These are phyloP conservation scores for Anarsia innoxiella DNA, from an alignment of 2,888 invertebrate species.

Conservation along the genomic window DNA sequence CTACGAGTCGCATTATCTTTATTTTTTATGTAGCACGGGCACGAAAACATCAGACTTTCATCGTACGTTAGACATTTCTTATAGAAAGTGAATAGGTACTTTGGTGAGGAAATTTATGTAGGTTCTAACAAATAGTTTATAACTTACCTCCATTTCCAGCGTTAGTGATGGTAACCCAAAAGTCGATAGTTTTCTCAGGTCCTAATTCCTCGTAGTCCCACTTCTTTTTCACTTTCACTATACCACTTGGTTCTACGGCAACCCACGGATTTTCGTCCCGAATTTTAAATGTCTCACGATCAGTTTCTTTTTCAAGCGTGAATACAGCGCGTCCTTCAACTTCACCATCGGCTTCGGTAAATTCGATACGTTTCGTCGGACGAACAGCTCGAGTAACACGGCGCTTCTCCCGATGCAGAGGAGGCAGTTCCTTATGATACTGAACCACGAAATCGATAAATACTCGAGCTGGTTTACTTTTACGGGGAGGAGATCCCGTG, in stretches of 20 bases:
- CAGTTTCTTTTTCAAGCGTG: slow-evolving; percentile 92
- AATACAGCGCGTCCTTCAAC: slow-evolving; percentile 91
- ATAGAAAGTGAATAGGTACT: too few relatives aligned
- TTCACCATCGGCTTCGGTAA: slow-evolving; percentile 93
- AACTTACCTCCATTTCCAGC: slow-evolving; percentile 91
- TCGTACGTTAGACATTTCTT: too few relatives aligned
- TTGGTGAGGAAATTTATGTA: too few relatives aligned
- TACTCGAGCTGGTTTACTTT: slow-evolving; percentile 84
- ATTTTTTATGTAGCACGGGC: slow-evolving; percentile 17
- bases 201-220: slow-evolving; percentile 97
- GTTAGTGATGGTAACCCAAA: slow-evolving; percentile 96
- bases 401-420: slow-evolving; percentile 82
- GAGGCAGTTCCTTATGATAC: slow-evolving; percentile 75
- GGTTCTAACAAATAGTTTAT: not conserved
- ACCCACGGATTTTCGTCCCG: slow-evolving; percentile 96
- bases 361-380: slow-evolving; percentile 94
- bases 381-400: slow-evolving; percentile 92
- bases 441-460: slow-evolving; percentile 82
- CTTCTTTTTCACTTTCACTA: slow-evolving; percentile 95
- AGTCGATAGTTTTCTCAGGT: slow-evolving; percentile 95
- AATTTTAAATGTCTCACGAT: slow-evolving; percentile 94
- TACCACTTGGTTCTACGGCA: slow-evolving; percentile 92
- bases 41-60: slow-evolving; percentile 8
- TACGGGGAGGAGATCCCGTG: slow-evolving; percentile 82
- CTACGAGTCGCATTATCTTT: slow-evolving; percentile 14